Evolutionary conservation across 2,113 vertebrate genomes (phyloP).

Genomic region (Lipophrys pholis): DNA sequence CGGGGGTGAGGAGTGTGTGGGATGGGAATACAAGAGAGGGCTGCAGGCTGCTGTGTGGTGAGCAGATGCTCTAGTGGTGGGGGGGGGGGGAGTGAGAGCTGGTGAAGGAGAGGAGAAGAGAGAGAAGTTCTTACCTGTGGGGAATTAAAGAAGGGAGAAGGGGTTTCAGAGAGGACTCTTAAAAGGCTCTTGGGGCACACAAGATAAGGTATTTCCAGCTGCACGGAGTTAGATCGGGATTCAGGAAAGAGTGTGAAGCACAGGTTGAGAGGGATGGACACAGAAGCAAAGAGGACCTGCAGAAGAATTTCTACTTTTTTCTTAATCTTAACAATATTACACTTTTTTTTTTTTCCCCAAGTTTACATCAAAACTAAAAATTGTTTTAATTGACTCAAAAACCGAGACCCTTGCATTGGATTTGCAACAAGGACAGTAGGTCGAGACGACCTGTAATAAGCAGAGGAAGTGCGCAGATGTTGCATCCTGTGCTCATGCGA

Average conservation of each 20-base stretch:
- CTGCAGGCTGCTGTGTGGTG: slow-evolving; percentile 66
- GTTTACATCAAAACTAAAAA: no score
- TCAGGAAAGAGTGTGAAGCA: slow-evolving; percentile 39
- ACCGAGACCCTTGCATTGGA: no score
- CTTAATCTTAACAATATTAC: not conserved
- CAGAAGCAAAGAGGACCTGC: slow-evolving; percentile 17
- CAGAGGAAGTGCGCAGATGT: no score
- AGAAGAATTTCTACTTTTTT: not conserved
- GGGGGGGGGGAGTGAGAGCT: not conserved
- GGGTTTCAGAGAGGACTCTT: slow-evolving; percentile 76
- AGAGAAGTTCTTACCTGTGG: slow-evolving; percentile 79
- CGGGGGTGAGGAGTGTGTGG: slow-evolving; percentile 5
- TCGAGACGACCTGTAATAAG: no score
- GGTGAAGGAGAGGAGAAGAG: not conserved
- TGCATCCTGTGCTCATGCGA: no score
- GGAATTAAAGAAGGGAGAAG: slow-evolving; percentile 72
- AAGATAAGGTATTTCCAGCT: slow-evolving; percentile 83
- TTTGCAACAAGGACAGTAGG: no score
- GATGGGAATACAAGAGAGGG: slow-evolving; percentile 34
- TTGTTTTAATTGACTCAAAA: no score
- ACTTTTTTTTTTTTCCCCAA: no score
- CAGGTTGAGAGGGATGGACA: slow-evolving; percentile 27
- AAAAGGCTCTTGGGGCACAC: slow-evolving; percentile 77
- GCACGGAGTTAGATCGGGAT: slow-evolving; percentile 66
- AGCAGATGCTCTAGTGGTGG: slow-evolving; percentile 53